phyloP scores from a whole-genome alignment of 2,797 vertebrate species.

The Coracias cyanogaster region DNA sequence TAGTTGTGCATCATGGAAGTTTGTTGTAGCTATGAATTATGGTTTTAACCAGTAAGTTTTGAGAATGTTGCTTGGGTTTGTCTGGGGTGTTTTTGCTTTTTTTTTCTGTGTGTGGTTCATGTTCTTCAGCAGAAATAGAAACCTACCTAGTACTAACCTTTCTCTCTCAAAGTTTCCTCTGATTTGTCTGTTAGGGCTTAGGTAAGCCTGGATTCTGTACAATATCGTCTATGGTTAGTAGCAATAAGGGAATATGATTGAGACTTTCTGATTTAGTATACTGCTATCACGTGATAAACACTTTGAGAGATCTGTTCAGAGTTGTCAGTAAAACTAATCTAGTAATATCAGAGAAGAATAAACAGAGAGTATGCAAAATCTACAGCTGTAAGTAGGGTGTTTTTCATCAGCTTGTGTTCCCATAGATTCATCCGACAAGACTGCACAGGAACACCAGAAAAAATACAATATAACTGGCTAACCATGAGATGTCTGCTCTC shows the following conservation, averaged over 20 bases:
- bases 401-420: neutral
- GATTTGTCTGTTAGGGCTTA: neutral
- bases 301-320: neutral
- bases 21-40: neutral
- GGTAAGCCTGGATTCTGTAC: neutral
- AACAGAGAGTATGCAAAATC: neutral
- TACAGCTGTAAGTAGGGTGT: neutral
- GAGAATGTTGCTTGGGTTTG: neutral
- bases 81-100: no score
- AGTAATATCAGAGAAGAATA: neutral
- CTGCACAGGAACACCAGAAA: neutral
- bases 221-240: neutral
- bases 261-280: neutral
- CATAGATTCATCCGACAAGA: neutral
- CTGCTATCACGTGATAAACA: neutral
- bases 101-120: neutral
- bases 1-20: neutral
- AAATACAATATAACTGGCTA: neutral
- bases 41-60: neutral
- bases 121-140: neutral
- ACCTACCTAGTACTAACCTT: neutral
- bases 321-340: neutral
- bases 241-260: neutral
- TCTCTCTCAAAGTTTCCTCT: neutral
- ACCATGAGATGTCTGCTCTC: neutral